Evolutionary conservation across 2,888 invertebrate species (phyloP).

Genomic region (Entomobrya multifasciata): DNA sequence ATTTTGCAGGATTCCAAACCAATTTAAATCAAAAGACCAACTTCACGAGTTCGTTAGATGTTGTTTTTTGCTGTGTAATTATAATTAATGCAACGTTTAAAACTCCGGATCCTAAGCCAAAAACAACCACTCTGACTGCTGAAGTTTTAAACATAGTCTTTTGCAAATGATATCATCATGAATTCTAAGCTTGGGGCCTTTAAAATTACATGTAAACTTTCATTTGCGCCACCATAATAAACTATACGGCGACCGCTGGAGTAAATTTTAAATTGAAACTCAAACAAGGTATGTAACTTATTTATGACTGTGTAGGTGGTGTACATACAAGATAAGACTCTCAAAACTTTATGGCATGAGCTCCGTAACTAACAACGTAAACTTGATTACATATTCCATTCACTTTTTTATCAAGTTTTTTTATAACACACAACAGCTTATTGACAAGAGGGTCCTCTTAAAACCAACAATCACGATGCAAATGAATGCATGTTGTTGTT

Average conservation of each 20-base stretch:
- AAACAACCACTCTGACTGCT: too few species aligned
- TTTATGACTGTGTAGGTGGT: background rate
- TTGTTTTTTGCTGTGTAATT: slow-evolving; percentile 15
- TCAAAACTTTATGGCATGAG: background rate
- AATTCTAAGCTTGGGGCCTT: too few species aligned
- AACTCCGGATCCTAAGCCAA: too few species aligned
- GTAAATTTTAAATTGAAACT: slow-evolving; percentile 30
- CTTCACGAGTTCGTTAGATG: too few species aligned
- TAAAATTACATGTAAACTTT: too few species aligned
- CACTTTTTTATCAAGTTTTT: slow-evolving; percentile 56
- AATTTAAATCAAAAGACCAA: background rate
- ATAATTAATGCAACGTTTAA: too few species aligned
- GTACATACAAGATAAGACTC: background rate
- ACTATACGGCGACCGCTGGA: too few species aligned
- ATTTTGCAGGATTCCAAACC: background rate
- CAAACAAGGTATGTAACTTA: slow-evolving; percentile 35
- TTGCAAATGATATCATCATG: too few species aligned
- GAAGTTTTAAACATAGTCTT: too few species aligned
- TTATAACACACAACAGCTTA: slow-evolving; percentile 26
- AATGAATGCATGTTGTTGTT: slow-evolving; percentile 62
- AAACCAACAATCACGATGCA: slow-evolving; percentile 68
- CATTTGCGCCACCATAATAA: too few species aligned
- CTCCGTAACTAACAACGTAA: slow-evolving; percentile 35
- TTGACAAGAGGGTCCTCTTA: slow-evolving; percentile 66
- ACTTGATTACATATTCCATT: slow-evolving; percentile 66